Base-by-base conservation (phyloP, 2,113 vertebrate genomes). In the Oncorhynchus keta region DNA sequence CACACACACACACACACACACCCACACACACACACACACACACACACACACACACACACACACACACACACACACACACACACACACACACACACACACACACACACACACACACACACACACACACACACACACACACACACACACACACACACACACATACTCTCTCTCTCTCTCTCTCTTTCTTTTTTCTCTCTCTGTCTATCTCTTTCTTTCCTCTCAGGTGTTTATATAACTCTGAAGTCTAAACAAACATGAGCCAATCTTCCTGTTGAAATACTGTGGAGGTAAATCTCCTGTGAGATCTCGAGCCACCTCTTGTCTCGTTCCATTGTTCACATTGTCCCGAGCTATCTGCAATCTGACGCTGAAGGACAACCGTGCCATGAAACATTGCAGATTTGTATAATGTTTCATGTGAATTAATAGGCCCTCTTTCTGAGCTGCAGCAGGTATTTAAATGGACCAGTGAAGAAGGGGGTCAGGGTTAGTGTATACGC, bases 321-420 rank as follows among this genome's bases (percentile, higher is more conserved):
- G 26, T n/a, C n/a, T 26, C 30, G 35, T 72, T 24, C 70, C 48
- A 18, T 32, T 28, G 11, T 28, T 6, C 22, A 24, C 1, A 12
- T 22, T 57, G 67, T 70, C 72, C 66, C 49, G 71, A 70, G 62
- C 75, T 32, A 26, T 67, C 59, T 62, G 59, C 51, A 64, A 64
- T 35, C n/a, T 28, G 24, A 55, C 24, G 35, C 48, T 77, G 74
- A 85, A 85, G 80, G 78, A 84, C 79, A 70, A 73, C 11, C 7
- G 65, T 68, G 64, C 65, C 76, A 78, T 80, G 74, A 83, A 76
- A 57, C 22, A 45, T 24, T 61, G 55, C 67, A 66, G 51, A 22
- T 73, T 22, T 69, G 74, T 57, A 71, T 64, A 73, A 65, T n/a
- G 51, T 74, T 69, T 79, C 72, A 57, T 66, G 62, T 61, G 51